Base-by-base conservation (phyloP, 1,140 invertebrate genomes). In the Neuroterus valhalla region DNA sequence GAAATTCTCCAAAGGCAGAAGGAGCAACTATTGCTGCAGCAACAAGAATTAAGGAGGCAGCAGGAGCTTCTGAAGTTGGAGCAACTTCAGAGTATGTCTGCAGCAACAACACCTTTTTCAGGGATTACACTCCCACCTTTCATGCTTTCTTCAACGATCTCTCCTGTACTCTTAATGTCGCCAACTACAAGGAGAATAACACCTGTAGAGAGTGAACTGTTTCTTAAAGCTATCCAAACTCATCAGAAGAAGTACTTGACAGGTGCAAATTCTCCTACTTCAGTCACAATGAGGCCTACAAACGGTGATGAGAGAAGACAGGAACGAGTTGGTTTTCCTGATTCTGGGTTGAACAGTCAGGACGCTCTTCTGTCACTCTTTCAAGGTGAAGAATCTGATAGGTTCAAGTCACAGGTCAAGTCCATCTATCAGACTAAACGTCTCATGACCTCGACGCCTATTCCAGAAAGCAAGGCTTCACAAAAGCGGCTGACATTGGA, bases 401-500 rank as follows among this genome's bases (percentile, higher is more conserved):
- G 87, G 43, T 75, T 78, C 0, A 89, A 87, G 21, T 84, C 86
- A 1, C 84, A 88, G 62, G 85, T 90, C 11, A 89, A 89, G 31
- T 81, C 88, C 0, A 85, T 89, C 21, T 89, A 89, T 81, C 87
- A 89, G 44, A 88, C 84, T 1, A 87, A 89, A 6, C 86, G 85
- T 48, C 85, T 87, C 23, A 10, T 71, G 8, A 52, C 72, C 6
- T 55, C 70, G 0, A 72, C 70, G 4, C 19, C 80, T 1, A 71
- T 73, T 2, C 71, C 82, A 2, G 77, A 91, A 83, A 85, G 84
- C 52, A 92, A 93, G 43, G 92, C 94, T 73, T 89, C 95, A 21
- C 81, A 95, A 23, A 94, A 93, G 75, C 94, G 95, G 80, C 81
- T 95, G 11, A 94, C 94, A 84, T 90, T 94, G 14, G 94, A 94